Conservation (phyloP, 2,113 vertebrate species). For the Pipa parva region DNA sequence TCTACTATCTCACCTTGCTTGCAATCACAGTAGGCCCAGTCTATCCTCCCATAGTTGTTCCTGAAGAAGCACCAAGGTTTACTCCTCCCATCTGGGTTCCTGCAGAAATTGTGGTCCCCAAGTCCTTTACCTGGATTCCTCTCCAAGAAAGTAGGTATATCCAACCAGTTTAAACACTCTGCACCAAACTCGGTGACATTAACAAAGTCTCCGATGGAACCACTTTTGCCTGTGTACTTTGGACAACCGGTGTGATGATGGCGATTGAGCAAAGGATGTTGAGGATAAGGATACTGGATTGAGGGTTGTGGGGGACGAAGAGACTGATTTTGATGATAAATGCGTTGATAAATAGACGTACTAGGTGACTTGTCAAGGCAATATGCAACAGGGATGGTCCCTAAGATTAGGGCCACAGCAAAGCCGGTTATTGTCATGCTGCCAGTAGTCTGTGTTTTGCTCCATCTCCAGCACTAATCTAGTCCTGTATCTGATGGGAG, state of each 20-base stretch:
- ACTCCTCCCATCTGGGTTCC: slow-evolving; percentile 72
- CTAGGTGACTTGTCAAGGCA: slow-evolving; percentile 14
- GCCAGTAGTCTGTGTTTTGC: slow-evolving; percentile 46
- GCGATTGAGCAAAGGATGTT: slow-evolving; percentile 34
- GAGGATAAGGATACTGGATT: not conserved
- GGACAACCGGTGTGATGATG: slow-evolving; percentile 54
- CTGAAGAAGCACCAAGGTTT: slow-evolving; percentile 77
- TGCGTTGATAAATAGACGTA: not conserved
- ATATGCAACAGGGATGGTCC: slow-evolving; percentile 41
- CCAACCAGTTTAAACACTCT: slow-evolving; percentile 73
- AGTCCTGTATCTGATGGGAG: slow-evolving; percentile 35
- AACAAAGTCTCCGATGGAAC: slow-evolving; percentile 57
- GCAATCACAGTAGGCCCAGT: slow-evolving; percentile 82
- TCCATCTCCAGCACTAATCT: slow-evolving; percentile 51
- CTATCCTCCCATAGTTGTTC: slow-evolving; percentile 61
- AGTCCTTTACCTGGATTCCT: slow-evolving; percentile 61
- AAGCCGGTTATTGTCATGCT: slow-evolving; percentile 55
- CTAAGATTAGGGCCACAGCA: slow-evolving; percentile 50
- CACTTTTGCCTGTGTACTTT: slow-evolving; percentile 54
- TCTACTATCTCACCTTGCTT: slow-evolving; percentile 71
- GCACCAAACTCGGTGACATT: slow-evolving; percentile 73
- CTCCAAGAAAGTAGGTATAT: slow-evolving; percentile 64
- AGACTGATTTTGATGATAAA: slow-evolving; percentile 15
- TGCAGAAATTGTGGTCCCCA: slow-evolving; percentile 75
- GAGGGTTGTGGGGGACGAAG: not conserved